Conservation (phyloP, 1,140 invertebrate genomes). For the Drosophila mayri region DNA sequence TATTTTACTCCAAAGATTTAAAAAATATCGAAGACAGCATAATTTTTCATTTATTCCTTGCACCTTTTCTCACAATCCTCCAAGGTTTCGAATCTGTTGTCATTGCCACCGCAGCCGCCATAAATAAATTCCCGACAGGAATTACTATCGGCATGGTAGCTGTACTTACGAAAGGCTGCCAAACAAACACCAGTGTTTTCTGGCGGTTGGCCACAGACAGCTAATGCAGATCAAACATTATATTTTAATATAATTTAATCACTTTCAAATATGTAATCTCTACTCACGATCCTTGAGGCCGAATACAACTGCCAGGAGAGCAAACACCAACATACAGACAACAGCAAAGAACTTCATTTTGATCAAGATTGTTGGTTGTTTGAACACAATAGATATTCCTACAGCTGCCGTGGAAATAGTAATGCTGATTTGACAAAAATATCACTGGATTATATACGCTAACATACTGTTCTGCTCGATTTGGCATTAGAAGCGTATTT, state of each 20-base stretch:
- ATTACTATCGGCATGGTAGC: conserved; percentile 90
- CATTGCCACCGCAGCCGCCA: conserved; percentile 94
- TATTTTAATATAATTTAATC: not conserved
- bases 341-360: conserved; percentile 60
- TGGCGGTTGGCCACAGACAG: conserved; percentile 33
- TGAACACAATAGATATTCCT: not conserved
- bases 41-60: conserved; percentile 32
- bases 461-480: not conserved
- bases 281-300: conserved; percentile 57
- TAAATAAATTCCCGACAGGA: conserved; percentile 91
- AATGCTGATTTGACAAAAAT: conserved; percentile 17
- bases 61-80: conserved; percentile 52
- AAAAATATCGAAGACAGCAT: not conserved
- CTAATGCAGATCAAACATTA: conserved; percentile 8
- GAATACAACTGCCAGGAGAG: conserved; percentile 45
- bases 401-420: conserved; percentile 32
- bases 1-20: not conserved
- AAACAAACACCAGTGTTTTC: conserved; percentile 45
- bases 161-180: conserved; percentile 87
- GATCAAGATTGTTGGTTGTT: not conserved
- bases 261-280: accelerated
- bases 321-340: conserved; percentile 51
- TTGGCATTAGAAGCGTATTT: not conserved
- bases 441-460: conserved; percentile 45
- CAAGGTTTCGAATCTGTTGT: conserved; percentile 89